Evolutionary conservation across 2,888 invertebrate genomes (phyloP), one percentile per base, ranked within the genome.

Genomic region (Entomobrya proxima): DNA sequence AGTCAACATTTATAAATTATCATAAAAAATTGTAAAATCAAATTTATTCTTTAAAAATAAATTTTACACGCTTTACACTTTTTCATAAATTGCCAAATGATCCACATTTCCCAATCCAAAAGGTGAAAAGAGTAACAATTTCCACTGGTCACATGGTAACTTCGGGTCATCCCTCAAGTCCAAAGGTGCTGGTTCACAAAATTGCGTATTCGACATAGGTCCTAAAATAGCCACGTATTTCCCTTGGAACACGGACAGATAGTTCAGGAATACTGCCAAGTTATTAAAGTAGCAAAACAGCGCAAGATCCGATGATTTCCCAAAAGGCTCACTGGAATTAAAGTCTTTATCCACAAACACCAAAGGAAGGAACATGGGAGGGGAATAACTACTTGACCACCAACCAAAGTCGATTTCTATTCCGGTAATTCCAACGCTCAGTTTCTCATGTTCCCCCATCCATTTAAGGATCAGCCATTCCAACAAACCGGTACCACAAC

Each of bases 401-500:
- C 82, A 82, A 1, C 47, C 32, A 24, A 72, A 72, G 18, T 87
- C 86, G 24, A 85, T 47, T 30, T 84, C 85, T 11, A 85, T 35
- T 32, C 86, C 86, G 13, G 69, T 76, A 5, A 86, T 6, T n/a
- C 50, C 58, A n/a, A 75, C n/a, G n/a, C n/a, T n/a, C n/a, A n/a
- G n/a, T n/a, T 30, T 32, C 40, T 64, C 27, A 35, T 30, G 44
- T 32, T 69, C 76, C 11, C 18, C 15, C 13, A 85, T 37, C 15
- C 47, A 85, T 52, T 83, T 88, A 92, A 44, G 92, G 69, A 96
- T 92, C 89, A 96, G 94, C 96, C 96, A 96, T 92, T 96, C 96
- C 35, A 96, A 92, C n/a, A 96, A 92, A 0, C 96, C 96, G 88
- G 94, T 94, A 15, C 96, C 96, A 91, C 96, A 96, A 0, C 96